Conservation (phyloP, 2,113 vertebrate species). For the Mesembrinibis cayennensis region DNA sequence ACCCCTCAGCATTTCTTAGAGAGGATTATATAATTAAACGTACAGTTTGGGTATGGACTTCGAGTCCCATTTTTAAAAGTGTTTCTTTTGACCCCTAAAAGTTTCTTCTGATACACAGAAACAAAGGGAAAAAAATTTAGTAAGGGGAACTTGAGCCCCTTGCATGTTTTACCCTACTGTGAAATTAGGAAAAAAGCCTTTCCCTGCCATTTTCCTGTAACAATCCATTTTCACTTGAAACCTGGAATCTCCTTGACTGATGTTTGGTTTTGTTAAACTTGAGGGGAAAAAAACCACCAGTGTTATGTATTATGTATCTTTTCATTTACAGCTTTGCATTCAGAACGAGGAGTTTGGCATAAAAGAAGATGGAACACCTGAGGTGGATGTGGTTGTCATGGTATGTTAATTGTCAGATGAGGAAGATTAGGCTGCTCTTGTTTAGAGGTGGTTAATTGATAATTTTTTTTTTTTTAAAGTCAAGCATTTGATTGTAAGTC, state of each 20-base stretch:
- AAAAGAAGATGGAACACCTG: slow-evolving; percentile 68
- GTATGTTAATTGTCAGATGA: slow-evolving; percentile 46
- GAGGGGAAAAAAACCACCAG: background rate
- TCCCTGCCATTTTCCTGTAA: background rate
- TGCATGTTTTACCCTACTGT: background rate
- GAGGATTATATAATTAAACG: background rate
- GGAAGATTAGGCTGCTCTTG: background rate
- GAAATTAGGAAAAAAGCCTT: background rate
- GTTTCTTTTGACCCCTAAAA: background rate
- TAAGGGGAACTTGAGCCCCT: background rate
- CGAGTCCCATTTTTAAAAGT: background rate
- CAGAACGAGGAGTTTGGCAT: slow-evolving; percentile 60
- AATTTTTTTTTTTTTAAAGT: background rate
- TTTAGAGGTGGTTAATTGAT: background rate
- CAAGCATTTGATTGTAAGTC: background rate
- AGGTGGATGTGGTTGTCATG: slow-evolving; percentile 62
- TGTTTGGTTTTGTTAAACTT: background rate
- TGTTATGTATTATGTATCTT: background rate
- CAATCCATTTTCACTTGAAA: background rate
- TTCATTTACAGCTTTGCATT: slow-evolving; percentile 69
- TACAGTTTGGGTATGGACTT: background rate
- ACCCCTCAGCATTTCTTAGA: background rate
- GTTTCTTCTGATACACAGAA: background rate
- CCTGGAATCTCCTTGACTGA: background rate
- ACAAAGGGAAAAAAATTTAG: too few relatives aligned